Evolutionary conservation across 2,888 invertebrate species (phyloP), one percentile per base, ranked within the genome.

Genomic region (Limnephilus auricula): DNA sequence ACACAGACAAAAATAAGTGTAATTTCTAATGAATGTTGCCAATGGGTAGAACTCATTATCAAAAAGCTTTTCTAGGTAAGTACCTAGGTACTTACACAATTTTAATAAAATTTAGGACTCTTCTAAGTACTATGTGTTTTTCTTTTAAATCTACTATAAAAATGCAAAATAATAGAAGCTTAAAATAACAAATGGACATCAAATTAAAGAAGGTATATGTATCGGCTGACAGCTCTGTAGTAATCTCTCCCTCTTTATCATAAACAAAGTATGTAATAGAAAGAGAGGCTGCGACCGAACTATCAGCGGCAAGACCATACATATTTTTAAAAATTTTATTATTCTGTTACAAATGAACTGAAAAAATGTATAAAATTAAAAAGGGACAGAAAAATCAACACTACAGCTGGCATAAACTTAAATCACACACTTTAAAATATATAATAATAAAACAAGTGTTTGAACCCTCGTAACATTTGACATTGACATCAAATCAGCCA

Each of bases 41-140:
- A 84, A 32, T n/a, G 84, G 65, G 65, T 65, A n/a, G 65, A 65
- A 65, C 65, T 65, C 50, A 50, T 15, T 65, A 65, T 65, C 25
- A 65, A 65, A 65, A 84, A 84, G 84, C 84, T 34, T 84, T 37
- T 84, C 34, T 37, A 84, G n/a, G 84, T 84, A 84, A 84, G 84
- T 84, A 84, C 84, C 84, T 37, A 84, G 37, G 84, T 84, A 84
- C 84, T 13, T 84, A 37, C 65, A 25, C 9, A 65, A 65, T 65
- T 65, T 65, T 65, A 65, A 65, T 65, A 65, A 65, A 65, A 65
- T 65, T 65, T 65, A 65, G 65, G 65, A 65, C 65, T 65, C 65
- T 65, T 65, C 65, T 65, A 65, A 65, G 65, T 65, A 32, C 80
- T 80, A 80, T 31, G 80, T 80, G 80, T 31, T 80, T 80, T 80